Evolutionary conservation across 1,140 invertebrate genomes (phyloP).

Genomic region (Cyclina sinensis): DNA sequence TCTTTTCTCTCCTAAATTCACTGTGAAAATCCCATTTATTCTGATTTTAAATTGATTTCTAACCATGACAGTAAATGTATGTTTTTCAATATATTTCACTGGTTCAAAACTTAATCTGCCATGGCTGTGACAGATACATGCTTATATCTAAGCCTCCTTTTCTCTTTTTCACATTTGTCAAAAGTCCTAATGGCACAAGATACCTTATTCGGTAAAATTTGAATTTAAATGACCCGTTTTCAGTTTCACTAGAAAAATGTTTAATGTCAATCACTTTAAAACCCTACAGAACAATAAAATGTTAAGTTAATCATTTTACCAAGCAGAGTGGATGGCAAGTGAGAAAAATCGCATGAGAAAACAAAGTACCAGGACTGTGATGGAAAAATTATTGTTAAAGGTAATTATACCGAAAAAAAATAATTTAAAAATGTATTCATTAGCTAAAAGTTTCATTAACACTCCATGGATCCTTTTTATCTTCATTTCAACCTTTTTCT

Average conservation of each 20-base stretch:
- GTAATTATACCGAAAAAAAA: neutral
- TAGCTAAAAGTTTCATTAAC: neutral
- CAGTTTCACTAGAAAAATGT: slow-evolving; percentile 41
- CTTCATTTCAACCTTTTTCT: neutral
- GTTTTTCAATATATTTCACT: slow-evolving; percentile 40
- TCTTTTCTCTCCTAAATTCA: slow-evolving; percentile 3
- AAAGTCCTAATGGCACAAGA: neutral
- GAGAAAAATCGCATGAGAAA: neutral
- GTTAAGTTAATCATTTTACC: neutral
- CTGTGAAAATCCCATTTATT: neutral
- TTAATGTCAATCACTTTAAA: slow-evolving; percentile 32
- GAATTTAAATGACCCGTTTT: slow-evolving; percentile 44
- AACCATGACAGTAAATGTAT: slow-evolving; percentile 17
- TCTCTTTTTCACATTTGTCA: slow-evolving; percentile 38
- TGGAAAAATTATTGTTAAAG: too few relatives aligned
- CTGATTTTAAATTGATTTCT: slow-evolving; percentile 43
- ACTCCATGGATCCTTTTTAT: neutral
- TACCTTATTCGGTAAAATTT: slow-evolving; percentile 51
- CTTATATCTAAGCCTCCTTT: slow-evolving; percentile 20
- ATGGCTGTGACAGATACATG: slow-evolving; percentile 7
- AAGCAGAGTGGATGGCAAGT: neutral
- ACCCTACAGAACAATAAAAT: neutral
- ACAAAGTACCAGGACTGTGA: too few relatives aligned
- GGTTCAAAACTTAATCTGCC: slow-evolving; percentile 14
- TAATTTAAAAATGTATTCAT: neutral